Percentiles rank a stretch among this genome's conserved stretches.
phyloP scores from a whole-genome alignment of 2,797 vertebrate species.

The Salmo trutta region DNA sequence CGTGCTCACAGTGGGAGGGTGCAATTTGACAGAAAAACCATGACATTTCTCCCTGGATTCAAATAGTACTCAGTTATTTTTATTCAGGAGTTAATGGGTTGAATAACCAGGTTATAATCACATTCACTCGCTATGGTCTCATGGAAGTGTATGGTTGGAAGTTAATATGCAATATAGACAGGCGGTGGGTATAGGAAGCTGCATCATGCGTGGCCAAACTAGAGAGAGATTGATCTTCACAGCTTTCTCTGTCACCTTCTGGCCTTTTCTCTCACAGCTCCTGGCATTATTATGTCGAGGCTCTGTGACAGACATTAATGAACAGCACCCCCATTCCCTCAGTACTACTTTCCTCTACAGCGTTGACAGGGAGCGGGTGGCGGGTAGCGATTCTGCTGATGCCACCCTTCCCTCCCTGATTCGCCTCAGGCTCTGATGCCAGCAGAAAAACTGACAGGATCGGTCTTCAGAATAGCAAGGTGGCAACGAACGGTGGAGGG shows the following conservation, averaged over 20 bases:
- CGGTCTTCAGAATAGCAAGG: slow-evolving; percentile 28
- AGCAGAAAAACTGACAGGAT: slow-evolving; percentile 44
- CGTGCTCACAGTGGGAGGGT: not conserved
- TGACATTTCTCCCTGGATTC: not conserved
- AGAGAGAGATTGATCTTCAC: not conserved
- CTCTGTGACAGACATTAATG: slow-evolving; percentile 41
- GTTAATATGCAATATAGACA: slow-evolving; percentile 43
- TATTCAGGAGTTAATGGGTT: not conserved
- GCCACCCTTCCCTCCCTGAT: slow-evolving; percentile 28
- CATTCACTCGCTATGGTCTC: slow-evolving; percentile 25
- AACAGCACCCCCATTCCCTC: slow-evolving; percentile 39
- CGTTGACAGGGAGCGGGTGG: slow-evolving; percentile 36
- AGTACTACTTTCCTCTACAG: slow-evolving; percentile 18
- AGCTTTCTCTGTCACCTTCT: slow-evolving; percentile 13
- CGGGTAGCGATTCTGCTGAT: slow-evolving; percentile 43
- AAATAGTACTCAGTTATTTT: not conserved
- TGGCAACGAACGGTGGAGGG: not conserved
- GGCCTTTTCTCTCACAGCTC: not conserved
- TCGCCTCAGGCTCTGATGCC: slow-evolving; percentile 41
- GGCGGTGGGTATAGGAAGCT: not conserved
- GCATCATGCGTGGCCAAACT: slow-evolving; percentile 32
- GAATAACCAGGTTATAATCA: slow-evolving; percentile 11
- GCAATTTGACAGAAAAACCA: not conserved
- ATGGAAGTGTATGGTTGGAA: slow-evolving; percentile 39
- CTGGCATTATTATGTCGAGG: not conserved